These are phyloP conservation scores for Drosophila watanabei DNA, from an alignment of 1,140 invertebrate species.

Conservation along the genomic window DNA sequence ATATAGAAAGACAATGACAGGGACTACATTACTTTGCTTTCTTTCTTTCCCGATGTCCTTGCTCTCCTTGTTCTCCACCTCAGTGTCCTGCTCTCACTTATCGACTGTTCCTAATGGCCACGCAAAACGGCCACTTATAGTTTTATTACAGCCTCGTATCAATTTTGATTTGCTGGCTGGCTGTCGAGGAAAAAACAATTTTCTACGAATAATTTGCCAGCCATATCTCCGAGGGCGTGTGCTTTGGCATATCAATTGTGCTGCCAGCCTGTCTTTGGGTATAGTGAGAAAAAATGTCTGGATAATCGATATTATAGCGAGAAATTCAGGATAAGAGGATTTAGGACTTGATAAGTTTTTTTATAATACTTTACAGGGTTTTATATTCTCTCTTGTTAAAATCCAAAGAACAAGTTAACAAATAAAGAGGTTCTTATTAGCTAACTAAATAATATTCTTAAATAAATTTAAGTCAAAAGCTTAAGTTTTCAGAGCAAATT, in stretches of 20 bases:
- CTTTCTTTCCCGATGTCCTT: neutral
- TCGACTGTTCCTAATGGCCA: slow-evolving; percentile 69
- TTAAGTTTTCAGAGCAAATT: neutral
- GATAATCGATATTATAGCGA: neutral
- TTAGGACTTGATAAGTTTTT: neutral
- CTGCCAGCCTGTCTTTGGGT: too few species aligned
- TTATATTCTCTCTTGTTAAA: neutral
- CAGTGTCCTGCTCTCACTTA: slow-evolving; percentile 35
- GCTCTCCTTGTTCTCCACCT: neutral
- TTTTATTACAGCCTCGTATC: slow-evolving; percentile 71
- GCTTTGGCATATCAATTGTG: slow-evolving; percentile 36
- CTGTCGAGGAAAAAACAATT: slow-evolving; percentile 67
- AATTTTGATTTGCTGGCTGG: slow-evolving; percentile 69
- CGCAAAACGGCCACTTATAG: slow-evolving; percentile 78
- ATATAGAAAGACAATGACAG: slow-evolving; percentile 47
- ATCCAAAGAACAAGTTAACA: neutral
- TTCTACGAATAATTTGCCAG: slow-evolving; percentile 55
- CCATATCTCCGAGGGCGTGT: slow-evolving; percentile 51
- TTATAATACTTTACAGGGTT: neutral
- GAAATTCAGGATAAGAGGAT: too few species aligned
- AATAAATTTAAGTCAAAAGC: neutral
- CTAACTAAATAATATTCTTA: neutral
- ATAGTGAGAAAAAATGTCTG: slow-evolving; percentile 16
- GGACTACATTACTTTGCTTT: slow-evolving; percentile 18
- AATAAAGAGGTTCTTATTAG: neutral